Conservation (phyloP, 2,113 vertebrate species). For the Pagrus major region DNA sequence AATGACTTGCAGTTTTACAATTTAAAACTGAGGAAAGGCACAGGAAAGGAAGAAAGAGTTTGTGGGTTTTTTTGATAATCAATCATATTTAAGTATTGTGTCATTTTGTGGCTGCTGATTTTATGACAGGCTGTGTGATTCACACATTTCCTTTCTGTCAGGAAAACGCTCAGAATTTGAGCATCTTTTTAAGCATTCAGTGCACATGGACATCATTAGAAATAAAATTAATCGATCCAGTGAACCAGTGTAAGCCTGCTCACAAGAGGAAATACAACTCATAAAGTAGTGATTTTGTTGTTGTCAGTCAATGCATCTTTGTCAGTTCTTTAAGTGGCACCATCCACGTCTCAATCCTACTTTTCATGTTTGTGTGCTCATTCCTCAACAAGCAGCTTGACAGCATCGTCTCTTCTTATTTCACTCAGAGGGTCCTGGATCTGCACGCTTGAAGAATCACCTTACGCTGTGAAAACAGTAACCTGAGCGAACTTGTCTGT, state of each 20-base stretch:
- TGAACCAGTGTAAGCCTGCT: slow-evolving; percentile 41
- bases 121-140: slow-evolving; percentile 17
- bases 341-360: slow-evolving; percentile 58
- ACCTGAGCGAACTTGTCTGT: slow-evolving; percentile 78
- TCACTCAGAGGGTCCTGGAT: slow-evolving; percentile 63
- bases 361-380: slow-evolving; percentile 60
- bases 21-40: neutral
- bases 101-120: slow-evolving; percentile 7
- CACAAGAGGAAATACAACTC: slow-evolving; percentile 39
- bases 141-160: neutral
- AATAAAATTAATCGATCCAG: slow-evolving; percentile 52
- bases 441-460: slow-evolving; percentile 71
- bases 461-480: slow-evolving; percentile 66
- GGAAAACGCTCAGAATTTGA: slow-evolving; percentile 12
- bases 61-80: neutral
- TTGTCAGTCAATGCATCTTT: slow-evolving; percentile 45
- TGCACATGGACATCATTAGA: slow-evolving; percentile 44
- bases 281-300: slow-evolving; percentile 28
- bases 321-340: slow-evolving; percentile 38
- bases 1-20: neutral
- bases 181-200: slow-evolving; percentile 29
- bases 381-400: slow-evolving; percentile 65
- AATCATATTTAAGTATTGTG: neutral
- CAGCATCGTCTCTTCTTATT: slow-evolving; percentile 65
- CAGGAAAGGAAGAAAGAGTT: neutral